Evolutionary conservation across 2,888 invertebrate species (phyloP).

Genomic region (Torymus auratus): DNA sequence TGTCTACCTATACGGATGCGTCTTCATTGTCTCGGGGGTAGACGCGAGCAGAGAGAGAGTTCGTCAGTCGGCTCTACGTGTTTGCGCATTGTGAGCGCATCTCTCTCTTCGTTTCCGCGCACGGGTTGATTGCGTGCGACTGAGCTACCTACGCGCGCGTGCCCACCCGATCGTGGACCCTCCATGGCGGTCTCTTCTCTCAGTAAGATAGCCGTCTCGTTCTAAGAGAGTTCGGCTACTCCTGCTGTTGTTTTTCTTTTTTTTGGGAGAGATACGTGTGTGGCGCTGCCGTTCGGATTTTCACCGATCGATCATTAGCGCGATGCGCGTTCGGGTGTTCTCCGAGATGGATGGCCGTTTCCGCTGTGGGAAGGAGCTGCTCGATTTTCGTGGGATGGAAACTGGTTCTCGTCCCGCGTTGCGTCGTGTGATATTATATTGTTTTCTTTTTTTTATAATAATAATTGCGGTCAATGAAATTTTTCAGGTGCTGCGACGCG

Average conservation of each 20-base stretch:
- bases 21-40: slow-evolving; percentile 23
- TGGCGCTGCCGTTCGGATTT: slow-evolving; percentile 26
- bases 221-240: not conserved
- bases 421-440: too few species aligned
- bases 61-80: not conserved
- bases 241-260: not conserved
- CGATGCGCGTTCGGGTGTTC: slow-evolving; percentile 14
- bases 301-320: slow-evolving; percentile 52
- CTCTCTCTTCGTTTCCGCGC: not conserved
- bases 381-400: too few species aligned
- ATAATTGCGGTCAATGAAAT: too few species aligned
- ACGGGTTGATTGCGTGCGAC: slow-evolving; percentile 5
- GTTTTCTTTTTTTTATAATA: not conserved
- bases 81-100: slow-evolving; percentile 27
- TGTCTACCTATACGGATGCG: not conserved
- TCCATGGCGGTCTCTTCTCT: slow-evolving; percentile 39
- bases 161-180: slow-evolving; percentile 45
- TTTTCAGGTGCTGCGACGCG: too few species aligned
- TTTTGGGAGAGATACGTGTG: not conserved
- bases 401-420: too few species aligned
- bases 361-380: too few species aligned
- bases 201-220: not conserved
- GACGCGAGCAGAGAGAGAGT: not conserved
- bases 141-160: slow-evolving; percentile 52
- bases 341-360: too few species aligned